Evolutionary conservation across 2,888 invertebrate genomes (phyloP), one percentile per base, ranked within the genome.

Genomic region (Fragum sueziense): DNA sequence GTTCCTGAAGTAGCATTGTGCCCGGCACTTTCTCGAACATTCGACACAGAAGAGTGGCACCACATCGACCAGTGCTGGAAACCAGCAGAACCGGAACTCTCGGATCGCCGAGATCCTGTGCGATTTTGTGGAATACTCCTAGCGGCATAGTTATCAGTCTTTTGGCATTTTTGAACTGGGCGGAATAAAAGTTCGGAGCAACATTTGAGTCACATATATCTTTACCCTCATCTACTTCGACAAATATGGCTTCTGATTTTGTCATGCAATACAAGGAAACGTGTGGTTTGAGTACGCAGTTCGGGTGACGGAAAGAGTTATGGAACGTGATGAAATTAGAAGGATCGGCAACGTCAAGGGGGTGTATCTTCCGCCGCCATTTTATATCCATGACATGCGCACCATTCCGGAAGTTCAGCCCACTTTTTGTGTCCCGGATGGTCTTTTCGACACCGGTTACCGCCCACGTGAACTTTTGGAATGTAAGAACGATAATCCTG

Each of bases 401-500:
- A 84, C 89, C 89, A 69, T 88, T 89, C 69, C 89, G 89, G 83
- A 90, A 91, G 73, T 88, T 86, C 11, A 90, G 71, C 6, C 91
- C 91, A 52, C 87, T 82, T 54, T 86, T 85, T 3, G 90, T 89
- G 75, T 90, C 90, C 20, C 89, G 85, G 22, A 89, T 84, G 17
- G 88, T 88, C 37, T 89, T 85, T 71, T 89, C 90, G 22, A 91
- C 89, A 20, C 91, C 91, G 22, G 87, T 88, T 1, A 90, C 88
- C 7, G 88, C 88, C 91, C 91, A 91, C 0, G 90, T 90, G 73
- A 91, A 90, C 65, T 90, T 90, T 79, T 91, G 91, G 62, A 89
- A 86, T 4, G 90, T 85, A 20, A 88, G 76, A 37, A 91, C 89
- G 33, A 91, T 74, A 9, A 87, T 85, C 17, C 90, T 85, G 7